Percentiles rank a stretch among this genome's conserved stretches.
phyloP scores from a whole-genome alignment of 1,140 invertebrate species.

The Drosophila obscura region DNA sequence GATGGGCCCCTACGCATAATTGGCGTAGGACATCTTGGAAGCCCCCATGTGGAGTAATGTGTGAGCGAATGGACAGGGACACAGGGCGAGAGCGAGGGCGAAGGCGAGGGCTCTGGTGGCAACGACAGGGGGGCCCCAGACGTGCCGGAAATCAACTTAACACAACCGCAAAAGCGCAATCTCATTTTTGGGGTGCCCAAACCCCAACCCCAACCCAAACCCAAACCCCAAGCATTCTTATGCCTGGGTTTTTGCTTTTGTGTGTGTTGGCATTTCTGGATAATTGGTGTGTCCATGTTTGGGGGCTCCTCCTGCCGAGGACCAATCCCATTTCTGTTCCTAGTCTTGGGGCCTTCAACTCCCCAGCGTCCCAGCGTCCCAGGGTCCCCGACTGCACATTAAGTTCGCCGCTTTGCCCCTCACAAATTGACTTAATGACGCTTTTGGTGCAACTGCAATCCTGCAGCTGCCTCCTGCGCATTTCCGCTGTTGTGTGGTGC shows the following conservation, averaged over 20 bases:
- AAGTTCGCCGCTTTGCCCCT: slow-evolving; percentile 39
- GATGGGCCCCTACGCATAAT: slow-evolving; percentile 51
- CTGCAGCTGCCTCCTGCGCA: slow-evolving; percentile 1
- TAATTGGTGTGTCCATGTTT: slow-evolving; percentile 66
- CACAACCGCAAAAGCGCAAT: slow-evolving; percentile 77
- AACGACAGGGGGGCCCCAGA: slow-evolving; percentile 19
- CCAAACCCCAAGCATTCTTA: slow-evolving; percentile 14
- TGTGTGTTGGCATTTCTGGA: slow-evolving; percentile 56
- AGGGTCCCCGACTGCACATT: slow-evolving; percentile 60
- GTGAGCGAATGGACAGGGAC: neutral
- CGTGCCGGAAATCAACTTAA: slow-evolving; percentile 78
- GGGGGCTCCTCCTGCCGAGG: too few relatives aligned
- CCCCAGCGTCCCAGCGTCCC: neutral
- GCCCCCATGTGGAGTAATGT: slow-evolving; percentile 16
- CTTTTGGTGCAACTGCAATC: slow-evolving; percentile 36
- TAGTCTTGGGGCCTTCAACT: neutral
- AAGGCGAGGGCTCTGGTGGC: neutral
- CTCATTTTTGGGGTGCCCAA: slow-evolving; percentile 35
- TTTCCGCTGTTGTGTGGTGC: slow-evolving; percentile 40
- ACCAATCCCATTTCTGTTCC: neutral
- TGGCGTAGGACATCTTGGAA: slow-evolving; percentile 59
- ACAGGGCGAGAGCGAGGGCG: neutral
- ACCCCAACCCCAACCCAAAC: slow-evolving; percentile 6
- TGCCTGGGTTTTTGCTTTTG: slow-evolving; percentile 12
- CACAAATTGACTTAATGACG: slow-evolving; percentile 69